Conservation (phyloP, 2,888 invertebrate species). For the Lasioglossum malachurum region DNA sequence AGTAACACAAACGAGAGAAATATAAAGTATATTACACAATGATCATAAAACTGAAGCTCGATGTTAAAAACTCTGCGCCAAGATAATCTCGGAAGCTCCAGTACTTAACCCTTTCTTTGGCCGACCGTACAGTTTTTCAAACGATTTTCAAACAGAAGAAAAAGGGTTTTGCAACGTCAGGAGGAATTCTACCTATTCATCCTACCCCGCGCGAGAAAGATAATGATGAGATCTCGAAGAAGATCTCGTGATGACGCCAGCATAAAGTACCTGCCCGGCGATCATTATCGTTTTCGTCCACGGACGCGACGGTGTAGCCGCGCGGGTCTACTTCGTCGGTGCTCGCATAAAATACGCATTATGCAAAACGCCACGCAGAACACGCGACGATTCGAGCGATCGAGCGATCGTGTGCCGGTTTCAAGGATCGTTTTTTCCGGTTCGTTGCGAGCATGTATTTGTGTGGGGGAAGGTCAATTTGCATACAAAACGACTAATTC, state of each 20-base stretch:
- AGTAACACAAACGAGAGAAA: not conserved
- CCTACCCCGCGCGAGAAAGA: not conserved
- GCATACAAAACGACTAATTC: slow-evolving; percentile 68
- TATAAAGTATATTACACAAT: not conserved
- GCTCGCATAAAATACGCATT: slow-evolving; percentile 51
- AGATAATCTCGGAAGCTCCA: not conserved
- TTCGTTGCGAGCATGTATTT: slow-evolving; percentile 52
- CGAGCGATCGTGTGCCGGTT: slow-evolving; percentile 13
- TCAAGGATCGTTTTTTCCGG: slow-evolving; percentile 38
- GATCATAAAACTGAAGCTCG: not conserved
- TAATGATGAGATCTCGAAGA: slow-evolving; percentile 15
- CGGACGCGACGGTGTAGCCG: not conserved
- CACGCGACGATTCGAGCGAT: slow-evolving; percentile 45
- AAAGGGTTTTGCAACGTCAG: slow-evolving; percentile 1
- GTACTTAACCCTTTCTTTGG: not conserved
- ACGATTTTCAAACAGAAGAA: slow-evolving; percentile 13
- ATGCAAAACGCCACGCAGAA: slow-evolving; percentile 41
- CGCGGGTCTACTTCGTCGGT: not conserved
- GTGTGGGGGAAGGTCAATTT: slow-evolving; percentile 56
- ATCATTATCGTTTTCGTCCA: slow-evolving; percentile 27
- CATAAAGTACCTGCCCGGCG: not conserved
- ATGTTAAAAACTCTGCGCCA: not conserved
- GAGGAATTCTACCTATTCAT: slow-evolving; percentile 11
- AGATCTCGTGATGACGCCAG: slow-evolving; percentile 15
- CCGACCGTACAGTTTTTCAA: not conserved